Base-by-base conservation (phyloP, 2,888 invertebrate genomes). In the Atrina japonica region DNA sequence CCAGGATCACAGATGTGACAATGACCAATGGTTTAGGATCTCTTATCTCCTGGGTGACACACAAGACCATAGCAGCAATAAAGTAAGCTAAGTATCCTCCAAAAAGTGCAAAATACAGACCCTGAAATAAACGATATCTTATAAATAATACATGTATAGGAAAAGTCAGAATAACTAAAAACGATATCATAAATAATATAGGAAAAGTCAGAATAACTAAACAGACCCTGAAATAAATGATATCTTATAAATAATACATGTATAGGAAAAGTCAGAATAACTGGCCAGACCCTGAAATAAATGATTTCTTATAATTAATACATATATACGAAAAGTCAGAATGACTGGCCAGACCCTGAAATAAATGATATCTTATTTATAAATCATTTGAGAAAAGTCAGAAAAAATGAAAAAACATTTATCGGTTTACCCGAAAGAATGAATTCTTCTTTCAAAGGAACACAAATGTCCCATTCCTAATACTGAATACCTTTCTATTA, bases 51-150 rank as follows among this genome's bases (percentile, higher is more conserved):
- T 74, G 29, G 1, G 66, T 50, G 7, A 45, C 55, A 49, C 65
- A 55, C n/a, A 82, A 47, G 14, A 82, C 75, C 52, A 84, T 25
- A 2, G 86, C 82, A 61, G 70, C 64, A 9, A 77, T 55, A 49
- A 86, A 82, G 70, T 82, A 86, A 1, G 66, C 80, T 2, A 78
- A 11, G 64, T 82, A 83, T 3, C 63, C 61, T 0, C 56, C 27
- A 23, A 64, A 53, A 27, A 75, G 41, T 27, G 76, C 5, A 1
- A 45, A 56, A 16, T 73, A 60, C 1, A 75, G 16, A 1, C 75
- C 55, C 83, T 83, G 79, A 43, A 71, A 69, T 14, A 23, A 58
- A n/a, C 21, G 45, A 65, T 27, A 56, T 52, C n/a, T n/a, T n/a
- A n/a, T n/a, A n/a, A n/a, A n/a, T n/a, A n/a, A n/a, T n/a, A 41